Base-by-base conservation (phyloP, 2,113 vertebrate species). In the Xenopus laevis region DNA sequence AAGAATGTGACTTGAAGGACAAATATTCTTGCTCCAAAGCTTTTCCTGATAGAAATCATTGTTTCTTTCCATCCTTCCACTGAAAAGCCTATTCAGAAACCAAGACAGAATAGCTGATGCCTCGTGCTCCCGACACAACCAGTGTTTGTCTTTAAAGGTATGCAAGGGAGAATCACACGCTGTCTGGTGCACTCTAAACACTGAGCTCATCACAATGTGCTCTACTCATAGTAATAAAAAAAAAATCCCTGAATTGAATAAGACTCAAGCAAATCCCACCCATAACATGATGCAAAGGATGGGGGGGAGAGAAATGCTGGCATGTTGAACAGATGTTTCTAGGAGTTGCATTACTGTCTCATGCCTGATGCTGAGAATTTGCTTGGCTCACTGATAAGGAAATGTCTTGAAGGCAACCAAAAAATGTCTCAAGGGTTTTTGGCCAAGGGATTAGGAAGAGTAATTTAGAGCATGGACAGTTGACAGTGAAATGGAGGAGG, bases 401-500 rank as follows among this genome's bases (percentile, higher is more conserved):
- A 45, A n/a, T 27, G 23, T 13, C 52, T 47, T 11, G 20, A 64
- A 4, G 16, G 20, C n/a, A 11, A 30, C 20, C 13, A 20, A 44
- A 27, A n/a, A 13, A 18, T 20, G 16, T 53, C 30, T 13, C 40
- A 45, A 67, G 11, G 7, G 17, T 8, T n/a, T 21, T 13, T 13
- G 44, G 17, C n/a, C 18, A 13, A 16, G 21, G 2, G 4, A 44
- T 23, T 44, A 23, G 10, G 11, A 33, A 3, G 27, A 4, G 12
- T 50, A 10, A 4, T 27, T 20, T 27, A 45, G 10, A 65, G 63
- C 18, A n/a, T 20, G n/a, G 50, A 46, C 62, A 53, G 44, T 5
- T 27, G 47, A 33, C 18, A 23, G n/a, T 52, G 71, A 58, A 65
- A 79, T 78, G 78, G 72, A 72, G 27, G 73, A 71, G 57, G 70